phyloP scores from a whole-genome alignment of 2,113 vertebrate species.

The Poeciliopsis prolifica region DNA sequence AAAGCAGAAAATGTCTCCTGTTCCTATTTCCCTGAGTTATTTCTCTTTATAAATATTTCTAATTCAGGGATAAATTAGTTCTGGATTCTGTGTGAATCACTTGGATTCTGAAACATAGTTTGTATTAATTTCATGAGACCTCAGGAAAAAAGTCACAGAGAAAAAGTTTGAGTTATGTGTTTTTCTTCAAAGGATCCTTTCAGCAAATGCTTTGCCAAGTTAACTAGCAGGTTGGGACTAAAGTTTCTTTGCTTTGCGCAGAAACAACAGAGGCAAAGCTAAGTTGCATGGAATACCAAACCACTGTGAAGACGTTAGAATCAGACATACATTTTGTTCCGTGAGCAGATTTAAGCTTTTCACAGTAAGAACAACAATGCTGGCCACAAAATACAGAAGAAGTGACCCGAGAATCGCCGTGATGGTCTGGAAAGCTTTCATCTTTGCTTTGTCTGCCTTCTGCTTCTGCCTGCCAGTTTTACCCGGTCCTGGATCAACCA shows the following conservation, averaged over 20 bases:
- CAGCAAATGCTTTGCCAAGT: too few species aligned
- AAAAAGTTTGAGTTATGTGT: neutral
- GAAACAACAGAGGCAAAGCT: conserved; percentile 13
- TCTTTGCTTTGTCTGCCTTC: conserved; percentile 20
- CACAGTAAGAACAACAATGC: rapidly evolving
- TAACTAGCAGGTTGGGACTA: neutral
- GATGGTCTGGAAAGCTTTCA: conserved; percentile 33
- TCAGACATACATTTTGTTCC: neutral
- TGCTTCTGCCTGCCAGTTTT: neutral
- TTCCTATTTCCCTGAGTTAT: too few species aligned
- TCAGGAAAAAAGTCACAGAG: neutral
- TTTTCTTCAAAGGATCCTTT: too few species aligned
- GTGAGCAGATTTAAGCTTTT: neutral
- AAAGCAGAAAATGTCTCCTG: too few species aligned
- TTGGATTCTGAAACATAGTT: neutral
- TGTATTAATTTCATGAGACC: neutral
- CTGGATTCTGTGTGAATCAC: neutral
- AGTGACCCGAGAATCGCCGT: neutral
- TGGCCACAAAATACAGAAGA: neutral
- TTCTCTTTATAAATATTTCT: too few species aligned
- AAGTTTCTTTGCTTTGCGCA: conserved; percentile 3
- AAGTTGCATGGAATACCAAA: conserved; percentile 14
- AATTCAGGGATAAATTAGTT: too few species aligned
- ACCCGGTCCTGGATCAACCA: conserved; percentile 27
- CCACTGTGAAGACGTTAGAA: neutral